Evolutionary conservation across 1,140 invertebrate species (phyloP), one percentile per base, ranked within the genome.

Genomic region (Tetramorium alpestre): DNA sequence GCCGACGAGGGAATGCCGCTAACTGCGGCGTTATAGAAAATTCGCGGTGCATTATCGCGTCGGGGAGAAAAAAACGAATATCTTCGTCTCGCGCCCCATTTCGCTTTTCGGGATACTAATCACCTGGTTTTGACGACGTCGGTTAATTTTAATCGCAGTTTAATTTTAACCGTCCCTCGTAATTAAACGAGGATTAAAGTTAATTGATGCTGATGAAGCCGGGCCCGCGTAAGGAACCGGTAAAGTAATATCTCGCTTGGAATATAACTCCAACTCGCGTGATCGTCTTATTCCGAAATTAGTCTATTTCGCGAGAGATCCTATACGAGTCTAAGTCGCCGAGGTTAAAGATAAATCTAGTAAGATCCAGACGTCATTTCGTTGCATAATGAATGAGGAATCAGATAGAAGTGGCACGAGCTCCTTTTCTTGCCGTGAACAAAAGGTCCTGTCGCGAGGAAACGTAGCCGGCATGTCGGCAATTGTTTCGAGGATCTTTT

Each of bases 401-500:
- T 56, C 38, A 28, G 64, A 81, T 70, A 60, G 28, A 49, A 60
- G 41, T 5, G 60, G 6, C 1, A 28, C 13, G 11, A 10, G 33
- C 47, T 64, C n/a, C 69, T n/a, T 54, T 47, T 60, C 41, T 28
- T 25, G 28, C 25, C 38, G 38, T 33, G 64, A 54, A 62, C 60
- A 51, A 58, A 70, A 28, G 38, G 25, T 13, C 13, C n/a, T 70
- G 38, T 81, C 76, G 75, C 76, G 80, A 72, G 44, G 62, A 51
- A 75, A 51, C 51, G 33, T 13, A 25, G 44, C 38, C 38, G 76
- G 25, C 64, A 64, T 70, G 25, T 8, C 41, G 16, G 89, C 87
- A 60, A 91, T 91, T 91, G 89, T 89, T 91, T 91, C 85, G 60
- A 87, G 22, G 22, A 84, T 89, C 70, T 47, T 60, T 11, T 47